phyloP scores from a whole-genome alignment of 2,888 invertebrate species.

The Tetragnatha montana region DNA sequence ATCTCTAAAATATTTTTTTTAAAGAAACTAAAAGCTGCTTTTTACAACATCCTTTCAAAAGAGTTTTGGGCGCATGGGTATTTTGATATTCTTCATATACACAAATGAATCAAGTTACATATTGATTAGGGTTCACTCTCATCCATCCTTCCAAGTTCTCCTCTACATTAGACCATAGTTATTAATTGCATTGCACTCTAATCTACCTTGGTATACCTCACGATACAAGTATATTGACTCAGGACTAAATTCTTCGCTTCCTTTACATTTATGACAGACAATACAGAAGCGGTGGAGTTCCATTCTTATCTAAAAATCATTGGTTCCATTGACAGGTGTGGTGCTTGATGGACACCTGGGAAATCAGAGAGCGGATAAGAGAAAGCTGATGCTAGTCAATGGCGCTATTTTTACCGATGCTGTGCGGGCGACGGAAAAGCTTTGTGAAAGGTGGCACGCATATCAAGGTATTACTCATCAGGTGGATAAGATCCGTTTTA shows the following conservation, averaged over 20 bases:
- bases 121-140: background rate
- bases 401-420: background rate
- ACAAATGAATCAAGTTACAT: background rate
- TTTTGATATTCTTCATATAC: no score
- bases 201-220: background rate
- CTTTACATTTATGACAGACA: background rate
- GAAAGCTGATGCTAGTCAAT: background rate
- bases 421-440: background rate
- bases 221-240: background rate
- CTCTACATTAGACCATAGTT: background rate
- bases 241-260: background rate
- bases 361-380: background rate
- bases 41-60: no score
- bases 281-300: background rate
- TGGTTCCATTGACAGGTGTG: background rate
- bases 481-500: no score
- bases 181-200: background rate
- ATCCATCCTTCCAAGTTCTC: background rate
- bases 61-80: no score
- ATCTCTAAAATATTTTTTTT: no score
- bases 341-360: background rate
- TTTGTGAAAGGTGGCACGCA: background rate
- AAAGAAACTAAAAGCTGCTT: no score
- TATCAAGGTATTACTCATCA: no score
- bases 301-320: background rate